Base-by-base conservation (phyloP, 2,113 vertebrate species). In the Pterocles burchelli region DNA sequence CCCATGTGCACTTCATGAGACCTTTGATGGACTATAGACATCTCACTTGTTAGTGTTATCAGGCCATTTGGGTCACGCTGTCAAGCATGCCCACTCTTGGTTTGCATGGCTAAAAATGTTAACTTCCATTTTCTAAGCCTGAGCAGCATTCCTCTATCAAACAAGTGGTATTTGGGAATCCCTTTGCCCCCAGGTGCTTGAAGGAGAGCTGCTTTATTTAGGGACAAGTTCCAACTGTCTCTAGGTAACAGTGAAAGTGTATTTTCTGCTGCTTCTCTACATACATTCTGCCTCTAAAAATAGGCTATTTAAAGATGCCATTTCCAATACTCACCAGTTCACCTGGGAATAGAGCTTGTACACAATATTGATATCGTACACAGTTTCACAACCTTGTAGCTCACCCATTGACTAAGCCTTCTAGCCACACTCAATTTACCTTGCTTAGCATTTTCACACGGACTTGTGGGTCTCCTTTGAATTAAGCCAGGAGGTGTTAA, bases 181-280 rank as follows among this genome's bases (percentile, higher is more conserved):
- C 29, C 46, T 88, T 77, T 93, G 46, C 43, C 68, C 33, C 34
- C 34, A 55, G 65, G 65, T 92, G 29, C 63, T 77, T 58, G 28
- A 59, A 58, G 26, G 21, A 88, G 33, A 90, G 34, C 34, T 82
- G 10, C 55, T 80, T 88, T 93, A 83, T 70, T 90, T 83, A 84
- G 76, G 93, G 76, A 77, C 43, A 58, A 67, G 24, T 33, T 90
- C n/a, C 48, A 80, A 29, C 86, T 89, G 83, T 92, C 79, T 95
- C 95, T 81, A 96, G 90, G 95, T 94, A 95, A 96, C 83, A 75
- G 76, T 76, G 61, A 55, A 72, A 88, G 9, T 18, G 16, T 66
- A 71, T 84, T 95, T 95, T 93, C 86, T 88, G 55, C 59, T 80
- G 46, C 43, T 86, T 80, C 45, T 82, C 63, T 52, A 38, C 51